Evolutionary conservation across 2,888 invertebrate species (phyloP).

Genomic region (Pseudococcus viburni): DNA sequence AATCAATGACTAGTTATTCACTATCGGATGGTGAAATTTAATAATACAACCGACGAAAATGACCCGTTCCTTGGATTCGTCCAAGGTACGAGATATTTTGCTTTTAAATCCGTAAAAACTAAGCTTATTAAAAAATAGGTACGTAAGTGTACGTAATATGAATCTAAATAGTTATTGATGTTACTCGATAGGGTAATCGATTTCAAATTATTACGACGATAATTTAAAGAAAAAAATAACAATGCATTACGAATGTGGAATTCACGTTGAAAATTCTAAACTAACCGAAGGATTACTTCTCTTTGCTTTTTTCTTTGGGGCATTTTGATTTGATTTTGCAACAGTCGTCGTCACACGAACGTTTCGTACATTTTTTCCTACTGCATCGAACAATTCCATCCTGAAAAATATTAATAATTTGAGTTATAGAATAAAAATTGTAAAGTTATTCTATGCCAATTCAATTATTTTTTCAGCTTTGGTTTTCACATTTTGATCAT

Average conservation of each 20-base stretch:
- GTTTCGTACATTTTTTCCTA: constrained; percentile 84
- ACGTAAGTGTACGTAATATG: background rate
- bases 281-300: background rate
- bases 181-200: background rate
- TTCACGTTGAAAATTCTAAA: constrained; percentile 2
- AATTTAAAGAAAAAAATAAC: constrained; percentile 21
- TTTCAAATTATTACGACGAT: background rate
- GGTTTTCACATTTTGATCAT: too few species aligned
- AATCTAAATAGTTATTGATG: background rate
- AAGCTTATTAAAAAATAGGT: background rate
- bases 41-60: background rate
- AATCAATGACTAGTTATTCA: constrained; percentile 19
- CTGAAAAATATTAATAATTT: constrained; percentile 72
- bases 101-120: background rate
- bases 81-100: background rate
- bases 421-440: background rate
- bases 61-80: background rate
- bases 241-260: constrained; percentile 28
- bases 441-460: background rate
- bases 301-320: constrained; percentile 55
- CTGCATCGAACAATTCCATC: constrained; percentile 86
- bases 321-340: constrained; percentile 74
- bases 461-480: too few species aligned
- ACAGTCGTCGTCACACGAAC: constrained; percentile 80
- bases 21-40: background rate